Evolutionary conservation across 1,140 invertebrate species (phyloP).

Genomic region (Palaemon carinicauda): DNA sequence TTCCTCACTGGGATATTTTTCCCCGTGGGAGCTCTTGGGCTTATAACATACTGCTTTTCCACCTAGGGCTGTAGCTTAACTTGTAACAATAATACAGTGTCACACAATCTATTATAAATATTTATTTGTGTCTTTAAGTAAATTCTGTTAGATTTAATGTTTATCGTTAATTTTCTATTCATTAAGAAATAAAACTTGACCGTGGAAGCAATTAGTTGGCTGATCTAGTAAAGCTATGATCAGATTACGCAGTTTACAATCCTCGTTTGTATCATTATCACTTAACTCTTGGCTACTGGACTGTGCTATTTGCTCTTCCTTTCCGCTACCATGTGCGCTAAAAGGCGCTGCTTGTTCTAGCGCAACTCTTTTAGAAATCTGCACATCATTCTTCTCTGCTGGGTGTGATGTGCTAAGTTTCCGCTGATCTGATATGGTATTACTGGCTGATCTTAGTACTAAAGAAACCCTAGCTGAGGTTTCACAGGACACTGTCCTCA

Average conservation of each 20-base stretch:
- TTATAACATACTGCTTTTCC: no score
- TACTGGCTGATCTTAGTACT: neutral
- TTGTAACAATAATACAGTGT: no score
- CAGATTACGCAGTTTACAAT: neutral
- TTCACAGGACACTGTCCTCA: neutral
- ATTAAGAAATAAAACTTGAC: conserved; percentile 14
- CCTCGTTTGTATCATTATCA: neutral
- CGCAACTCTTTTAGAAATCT: neutral
- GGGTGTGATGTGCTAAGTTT: neutral
- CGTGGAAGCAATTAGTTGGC: conserved; percentile 21
- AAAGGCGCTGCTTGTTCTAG: neutral
- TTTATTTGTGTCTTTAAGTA: no score
- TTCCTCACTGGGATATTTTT: no score
- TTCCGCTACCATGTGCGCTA: neutral
- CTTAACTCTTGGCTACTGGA: neutral
- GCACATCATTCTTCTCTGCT: no score
- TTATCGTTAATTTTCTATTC: neutral
- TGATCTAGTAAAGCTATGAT: conserved; percentile 19
- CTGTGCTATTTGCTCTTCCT: neutral
- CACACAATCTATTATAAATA: no score
- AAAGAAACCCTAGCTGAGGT: neutral
- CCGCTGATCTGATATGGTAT: neutral
- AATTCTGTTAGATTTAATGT: neutral
- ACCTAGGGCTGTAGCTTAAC: no score
- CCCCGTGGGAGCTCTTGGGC: no score